These are phyloP conservation scores for Danaus melanippus DNA, from an alignment of 1,140 invertebrate species.

Conservation along the genomic window DNA sequence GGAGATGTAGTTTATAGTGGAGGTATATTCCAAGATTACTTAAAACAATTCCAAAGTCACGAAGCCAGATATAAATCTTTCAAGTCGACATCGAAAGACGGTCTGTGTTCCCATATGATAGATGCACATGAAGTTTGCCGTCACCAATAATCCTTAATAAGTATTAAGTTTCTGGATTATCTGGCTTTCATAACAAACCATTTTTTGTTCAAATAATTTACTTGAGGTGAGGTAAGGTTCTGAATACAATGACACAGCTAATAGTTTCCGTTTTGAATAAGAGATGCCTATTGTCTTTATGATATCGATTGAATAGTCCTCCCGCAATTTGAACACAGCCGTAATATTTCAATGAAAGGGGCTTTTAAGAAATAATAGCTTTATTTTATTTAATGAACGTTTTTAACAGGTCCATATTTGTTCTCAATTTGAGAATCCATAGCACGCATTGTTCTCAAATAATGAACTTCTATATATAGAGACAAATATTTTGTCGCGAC, in stretches of 20 bases:
- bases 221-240: constrained; percentile 48
- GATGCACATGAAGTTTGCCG: constrained; percentile 30
- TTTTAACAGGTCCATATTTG: constrained; percentile 7
- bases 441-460: constrained; percentile 41
- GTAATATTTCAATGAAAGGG: too few species aligned
- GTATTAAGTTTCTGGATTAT: constrained; percentile 26
- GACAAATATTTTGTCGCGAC: constrained; percentile 50
- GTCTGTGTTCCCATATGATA: constrained; percentile 31
- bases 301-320: constrained; percentile 62
- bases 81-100: constrained; percentile 49
- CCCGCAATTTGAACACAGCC: constrained; percentile 16
- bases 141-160: constrained; percentile 45
- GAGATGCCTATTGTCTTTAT: constrained; percentile 62
- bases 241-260: constrained; percentile 64
- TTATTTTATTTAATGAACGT: too few species aligned
- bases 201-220: constrained; percentile 65
- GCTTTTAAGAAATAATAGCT: too few species aligned
- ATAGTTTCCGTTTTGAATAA: constrained; percentile 70
- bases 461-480: constrained; percentile 55
- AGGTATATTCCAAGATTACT: constrained; percentile 50
- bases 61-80: constrained; percentile 61
- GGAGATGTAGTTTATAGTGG: too few species aligned
- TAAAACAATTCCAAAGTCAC: constrained; percentile 49
- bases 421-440: constrained; percentile 32
- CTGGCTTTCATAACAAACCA: constrained; percentile 57